Evolutionary conservation across 2,113 vertebrate species (phyloP).

Genomic region (Ailuropoda melanoleuca): DNA sequence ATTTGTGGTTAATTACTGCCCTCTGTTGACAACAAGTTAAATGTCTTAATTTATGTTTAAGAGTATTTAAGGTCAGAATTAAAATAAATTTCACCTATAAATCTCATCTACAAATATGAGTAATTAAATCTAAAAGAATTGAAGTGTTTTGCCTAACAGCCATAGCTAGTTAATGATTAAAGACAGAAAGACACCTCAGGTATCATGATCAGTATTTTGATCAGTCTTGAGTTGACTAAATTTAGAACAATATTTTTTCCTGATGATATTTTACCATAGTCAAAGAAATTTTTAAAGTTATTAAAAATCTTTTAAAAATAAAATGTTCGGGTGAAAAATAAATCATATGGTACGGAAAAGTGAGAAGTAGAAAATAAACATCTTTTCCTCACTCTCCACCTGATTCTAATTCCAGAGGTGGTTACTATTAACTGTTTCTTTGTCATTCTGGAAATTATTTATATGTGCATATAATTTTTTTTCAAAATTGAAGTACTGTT

Average conservation of each 20-base stretch:
- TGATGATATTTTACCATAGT: not conserved
- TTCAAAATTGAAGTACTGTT: not conserved
- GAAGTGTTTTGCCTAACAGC: not conserved
- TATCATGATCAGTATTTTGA: not conserved
- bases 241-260: not conserved
- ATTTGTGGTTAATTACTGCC: conserved; percentile 56
- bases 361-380: not conserved
- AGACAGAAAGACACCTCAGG: not conserved
- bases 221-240: not conserved
- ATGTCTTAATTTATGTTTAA: not conserved
- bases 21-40: conserved; percentile 46
- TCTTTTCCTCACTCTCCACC: not conserved
- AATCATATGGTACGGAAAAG: not conserved
- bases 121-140: not conserved
- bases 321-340: not conserved
- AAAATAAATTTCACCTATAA: not conserved
- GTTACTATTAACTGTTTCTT: not conserved
- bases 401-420: not conserved
- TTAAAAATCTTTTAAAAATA: not conserved
- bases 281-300: not conserved
- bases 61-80: not conserved
- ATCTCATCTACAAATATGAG: not conserved
- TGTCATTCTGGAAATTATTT: not conserved
- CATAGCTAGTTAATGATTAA: not conserved
- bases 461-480: not conserved